phyloP scores from a whole-genome alignment of 2,797 vertebrate species.

The Luscinia megarhynchos region DNA sequence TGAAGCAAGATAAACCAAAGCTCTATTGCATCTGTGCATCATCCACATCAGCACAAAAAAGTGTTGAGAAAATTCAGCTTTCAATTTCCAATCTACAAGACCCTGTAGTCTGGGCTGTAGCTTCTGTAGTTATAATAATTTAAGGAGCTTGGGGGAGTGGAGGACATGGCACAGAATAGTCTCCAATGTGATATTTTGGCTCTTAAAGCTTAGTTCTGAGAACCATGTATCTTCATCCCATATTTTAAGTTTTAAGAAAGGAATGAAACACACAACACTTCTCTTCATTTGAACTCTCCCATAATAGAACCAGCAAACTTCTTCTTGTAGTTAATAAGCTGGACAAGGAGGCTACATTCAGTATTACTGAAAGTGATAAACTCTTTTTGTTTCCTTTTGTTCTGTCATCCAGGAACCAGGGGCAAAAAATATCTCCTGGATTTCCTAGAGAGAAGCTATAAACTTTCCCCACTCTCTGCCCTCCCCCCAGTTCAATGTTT shows the following conservation, averaged over 20 bases:
- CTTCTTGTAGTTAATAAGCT: neutral
- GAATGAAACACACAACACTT: neutral
- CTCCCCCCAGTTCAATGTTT: neutral
- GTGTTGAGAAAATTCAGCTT: neutral
- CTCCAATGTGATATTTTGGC: neutral
- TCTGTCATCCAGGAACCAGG: neutral
- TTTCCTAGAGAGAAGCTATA: neutral
- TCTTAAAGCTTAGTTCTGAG: neutral
- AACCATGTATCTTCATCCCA: neutral
- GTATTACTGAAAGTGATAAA: neutral
- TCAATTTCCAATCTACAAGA: neutral
- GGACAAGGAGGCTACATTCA: neutral
- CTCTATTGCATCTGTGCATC: neutral
- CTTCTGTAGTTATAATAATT: neutral
- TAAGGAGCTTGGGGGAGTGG: neutral
- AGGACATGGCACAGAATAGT: neutral
- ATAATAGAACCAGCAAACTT: neutral
- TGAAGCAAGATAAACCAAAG: conserved; percentile 17
- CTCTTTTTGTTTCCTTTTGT: neutral
- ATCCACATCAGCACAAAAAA: neutral
- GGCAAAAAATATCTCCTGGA: neutral
- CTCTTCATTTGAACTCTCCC: neutral
- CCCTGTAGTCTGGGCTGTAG: neutral
- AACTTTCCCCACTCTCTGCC: neutral
- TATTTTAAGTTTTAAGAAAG: neutral